These are phyloP conservation scores for Telmatochromis bifrenatus DNA, from an alignment of 2,113 vertebrate species.

Conservation along the genomic window DNA sequence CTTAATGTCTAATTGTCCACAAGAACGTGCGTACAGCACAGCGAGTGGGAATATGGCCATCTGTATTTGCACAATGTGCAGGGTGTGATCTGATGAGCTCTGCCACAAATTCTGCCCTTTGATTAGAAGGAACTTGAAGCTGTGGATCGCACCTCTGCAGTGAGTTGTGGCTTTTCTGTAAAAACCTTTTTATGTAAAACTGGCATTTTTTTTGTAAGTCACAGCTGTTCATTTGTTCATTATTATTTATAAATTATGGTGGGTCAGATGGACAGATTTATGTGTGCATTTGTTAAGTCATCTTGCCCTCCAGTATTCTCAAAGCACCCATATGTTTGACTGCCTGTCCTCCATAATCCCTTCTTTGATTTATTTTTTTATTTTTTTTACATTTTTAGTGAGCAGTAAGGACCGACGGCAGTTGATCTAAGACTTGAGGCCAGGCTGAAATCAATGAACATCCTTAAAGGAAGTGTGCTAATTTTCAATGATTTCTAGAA, in stretches of 20 bases:
- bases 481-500: background rate
- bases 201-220: background rate
- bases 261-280: background rate
- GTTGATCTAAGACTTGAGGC: background rate
- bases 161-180: background rate
- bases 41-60: background rate
- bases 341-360: background rate
- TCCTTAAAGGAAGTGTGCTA: background rate
- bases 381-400: background rate
- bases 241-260: background rate
- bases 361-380: background rate
- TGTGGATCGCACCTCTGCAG: background rate
- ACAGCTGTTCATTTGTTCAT: background rate
- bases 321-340: background rate
- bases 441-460: background rate
- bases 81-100: background rate
- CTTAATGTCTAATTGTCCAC: constrained; percentile 39
- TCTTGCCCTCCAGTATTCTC: background rate
- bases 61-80: background rate
- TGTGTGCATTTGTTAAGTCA: background rate
- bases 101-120: constrained; percentile 23
- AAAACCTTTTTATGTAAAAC: background rate
- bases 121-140: constrained; percentile 8
- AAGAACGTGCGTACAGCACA: background rate
- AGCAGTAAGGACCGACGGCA: background rate